Evolutionary conservation across 2,797 vertebrate species (phyloP), one percentile per base, ranked within the genome.

Genomic region (Myotis findleyi): DNA sequence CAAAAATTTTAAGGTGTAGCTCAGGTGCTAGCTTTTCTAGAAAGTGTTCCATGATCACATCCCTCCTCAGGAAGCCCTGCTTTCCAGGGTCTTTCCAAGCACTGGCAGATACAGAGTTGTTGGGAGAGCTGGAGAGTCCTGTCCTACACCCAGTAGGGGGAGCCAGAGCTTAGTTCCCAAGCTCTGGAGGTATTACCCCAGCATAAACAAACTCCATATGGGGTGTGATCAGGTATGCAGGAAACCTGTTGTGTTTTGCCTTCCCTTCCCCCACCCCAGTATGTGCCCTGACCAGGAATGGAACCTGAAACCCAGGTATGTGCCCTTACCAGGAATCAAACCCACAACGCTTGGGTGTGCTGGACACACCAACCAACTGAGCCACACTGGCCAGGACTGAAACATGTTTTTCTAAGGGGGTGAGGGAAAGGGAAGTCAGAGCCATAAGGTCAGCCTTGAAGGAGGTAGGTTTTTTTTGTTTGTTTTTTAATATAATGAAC

Each of bases 131-230:
- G 38, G 38, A 38, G 38, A 38, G 38, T 38, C 38, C 38, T 49
- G 64, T 62, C 55, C 11, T n/a, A 55, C 7, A 38, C 6, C 91
- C 97, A 93, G 79, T 72, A 97, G 96, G 66, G 96, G 96, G 96
- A 95, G 96, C 86, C 83, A 96, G 86, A 96, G 55, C 17, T 96
- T 92, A 95, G 62, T 89, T 91, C 53, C 69, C 57, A 79, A 51
- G 33, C 41, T 92, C 55, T n/a, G 14, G 51, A 73, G 21, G 17
- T 41, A 66, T 4, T 13, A 33, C 4, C 36, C 21, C 47, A 68
- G 33, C 7, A 3, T 91, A 79, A 92, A 83, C 36, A 79, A 92
- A 80, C 36, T 73, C 13, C n/a, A 33, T 13, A 18, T 30, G 23
- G n/a, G 73, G 10, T 80, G 57, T 72, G 49, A 79, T 21, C 44